Evolutionary conservation across 2,888 invertebrate genomes (phyloP).

Genomic region (Herminia tarsipennalis): DNA sequence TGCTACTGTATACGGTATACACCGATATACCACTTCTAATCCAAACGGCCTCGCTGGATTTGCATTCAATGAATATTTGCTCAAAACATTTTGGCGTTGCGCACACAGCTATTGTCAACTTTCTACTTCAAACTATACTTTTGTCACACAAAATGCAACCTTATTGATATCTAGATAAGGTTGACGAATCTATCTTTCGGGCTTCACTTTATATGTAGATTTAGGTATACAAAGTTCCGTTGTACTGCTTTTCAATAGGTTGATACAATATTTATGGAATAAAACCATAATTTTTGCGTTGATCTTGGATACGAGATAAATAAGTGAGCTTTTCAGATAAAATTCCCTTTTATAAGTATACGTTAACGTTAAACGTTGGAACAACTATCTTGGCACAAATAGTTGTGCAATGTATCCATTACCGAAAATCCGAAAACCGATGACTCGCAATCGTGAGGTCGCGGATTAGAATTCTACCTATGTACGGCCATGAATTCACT

Average conservation of each 20-base stretch:
- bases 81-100: constrained; percentile 73
- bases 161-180: constrained; percentile 32
- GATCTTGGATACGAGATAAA: constrained; percentile 8
- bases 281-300: constrained; percentile 6
- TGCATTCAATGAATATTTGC: constrained; percentile 80
- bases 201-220: constrained; percentile 48
- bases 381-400: no score
- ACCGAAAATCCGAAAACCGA: no score
- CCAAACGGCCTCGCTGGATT: constrained; percentile 67
- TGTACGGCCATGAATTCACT: no score
- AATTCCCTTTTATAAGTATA: no score
- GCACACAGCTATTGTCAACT: constrained; percentile 61
- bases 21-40: constrained; percentile 64
- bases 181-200: neutral
- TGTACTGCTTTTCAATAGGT: constrained; percentile 52
- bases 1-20: constrained; percentile 45
- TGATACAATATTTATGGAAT: constrained; percentile 16
- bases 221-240: constrained; percentile 44
- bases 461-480: no score
- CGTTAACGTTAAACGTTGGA: no score
- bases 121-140: constrained; percentile 44
- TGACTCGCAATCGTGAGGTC: no score
- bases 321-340: no score
- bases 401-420: no score
- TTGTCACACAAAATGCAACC: constrained; percentile 42